These are phyloP conservation scores for Drosophila punjabiensis DNA, from an alignment of 1,140 invertebrate species.

Conservation along the genomic window DNA sequence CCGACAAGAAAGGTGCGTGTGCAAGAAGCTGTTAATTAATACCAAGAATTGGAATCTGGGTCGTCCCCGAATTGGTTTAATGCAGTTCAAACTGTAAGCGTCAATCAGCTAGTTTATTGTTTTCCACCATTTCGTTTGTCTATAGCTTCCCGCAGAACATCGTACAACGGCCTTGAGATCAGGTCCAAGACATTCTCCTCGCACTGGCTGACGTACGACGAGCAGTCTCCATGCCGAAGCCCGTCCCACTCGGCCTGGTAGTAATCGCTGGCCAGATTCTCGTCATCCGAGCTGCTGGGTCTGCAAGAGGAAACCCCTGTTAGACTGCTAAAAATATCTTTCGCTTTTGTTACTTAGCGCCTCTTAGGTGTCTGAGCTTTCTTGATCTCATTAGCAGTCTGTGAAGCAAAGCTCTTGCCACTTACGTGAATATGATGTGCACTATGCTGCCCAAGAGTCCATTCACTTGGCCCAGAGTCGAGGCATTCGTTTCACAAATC, in stretches of 20 bases:
- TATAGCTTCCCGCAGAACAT: conserved; percentile 13
- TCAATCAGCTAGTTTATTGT: conserved; percentile 21
- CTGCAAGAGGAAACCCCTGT: conserved; percentile 73
- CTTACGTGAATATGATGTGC: conserved; percentile 69
- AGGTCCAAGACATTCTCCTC: conserved; percentile 64
- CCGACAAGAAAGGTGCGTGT: conserved; percentile 41
- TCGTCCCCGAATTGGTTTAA: conserved; percentile 54
- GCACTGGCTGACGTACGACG: conserved; percentile 74
- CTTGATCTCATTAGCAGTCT: conserved; percentile 2
- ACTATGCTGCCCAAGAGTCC: conserved; percentile 69
- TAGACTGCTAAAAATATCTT: conserved; percentile 36
- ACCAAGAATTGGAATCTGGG: conserved; percentile 29
- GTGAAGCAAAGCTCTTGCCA: conserved; percentile 8
- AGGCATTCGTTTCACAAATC: conserved; percentile 72
- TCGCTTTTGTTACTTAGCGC: conserved; percentile 29
- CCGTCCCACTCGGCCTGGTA: conserved; percentile 86
- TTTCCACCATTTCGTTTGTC: conserved; percentile 16
- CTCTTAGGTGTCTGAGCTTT: conserved; percentile 8
- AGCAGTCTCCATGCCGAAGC: conserved; percentile 69
- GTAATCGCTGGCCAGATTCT: conserved; percentile 86
- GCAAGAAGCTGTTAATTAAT: conserved; percentile 51
- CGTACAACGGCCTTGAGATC: conserved; percentile 52
- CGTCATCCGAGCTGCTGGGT: conserved; percentile 87
- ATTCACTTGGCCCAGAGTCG: conserved; percentile 63
- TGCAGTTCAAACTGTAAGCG: conserved; percentile 54